Conservation (phyloP, 1,140 invertebrate genomes). For the Eupristina koningsbergeri region DNA sequence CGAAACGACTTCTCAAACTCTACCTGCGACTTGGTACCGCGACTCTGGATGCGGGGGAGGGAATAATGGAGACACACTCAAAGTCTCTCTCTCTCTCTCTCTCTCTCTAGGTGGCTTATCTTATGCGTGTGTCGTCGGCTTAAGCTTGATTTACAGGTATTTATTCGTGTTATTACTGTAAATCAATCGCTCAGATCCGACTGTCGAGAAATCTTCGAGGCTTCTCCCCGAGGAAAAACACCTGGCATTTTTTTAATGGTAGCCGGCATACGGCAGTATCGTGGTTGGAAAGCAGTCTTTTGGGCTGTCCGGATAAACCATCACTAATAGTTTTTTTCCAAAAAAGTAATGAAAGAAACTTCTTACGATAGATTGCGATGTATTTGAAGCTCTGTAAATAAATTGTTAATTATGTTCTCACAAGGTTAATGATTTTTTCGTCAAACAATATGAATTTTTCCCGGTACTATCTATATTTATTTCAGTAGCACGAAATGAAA, state of each 20-base stretch:
- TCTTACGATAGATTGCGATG: no score
- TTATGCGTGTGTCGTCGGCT: conserved; percentile 50
- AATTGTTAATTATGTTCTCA: not conserved
- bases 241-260: not conserved
- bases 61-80: not conserved
- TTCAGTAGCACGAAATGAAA: no score
- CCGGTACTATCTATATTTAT: no score
- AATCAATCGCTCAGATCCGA: conserved; percentile 58
- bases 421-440: not conserved
- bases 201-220: not conserved
- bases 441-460: no score
- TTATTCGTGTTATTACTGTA: conserved; percentile 61
- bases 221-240: conserved; percentile 11
- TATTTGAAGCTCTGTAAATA: not conserved
- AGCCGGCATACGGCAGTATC: no score
- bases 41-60: not conserved
- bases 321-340: no score
- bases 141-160: conserved; percentile 71
- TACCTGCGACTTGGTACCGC: not conserved
- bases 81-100: no score
- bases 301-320: not conserved
- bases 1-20: conserved; percentile 61
- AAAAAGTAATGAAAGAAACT: no score
- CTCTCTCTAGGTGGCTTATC: conserved; percentile 22
- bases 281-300: not conserved